A percentile compares a stretch with the other conserved stretches of the same genome.
Evolutionary conservation across 2,113 vertebrate genomes (phyloP).

Genomic region (Esox niger): DNA sequence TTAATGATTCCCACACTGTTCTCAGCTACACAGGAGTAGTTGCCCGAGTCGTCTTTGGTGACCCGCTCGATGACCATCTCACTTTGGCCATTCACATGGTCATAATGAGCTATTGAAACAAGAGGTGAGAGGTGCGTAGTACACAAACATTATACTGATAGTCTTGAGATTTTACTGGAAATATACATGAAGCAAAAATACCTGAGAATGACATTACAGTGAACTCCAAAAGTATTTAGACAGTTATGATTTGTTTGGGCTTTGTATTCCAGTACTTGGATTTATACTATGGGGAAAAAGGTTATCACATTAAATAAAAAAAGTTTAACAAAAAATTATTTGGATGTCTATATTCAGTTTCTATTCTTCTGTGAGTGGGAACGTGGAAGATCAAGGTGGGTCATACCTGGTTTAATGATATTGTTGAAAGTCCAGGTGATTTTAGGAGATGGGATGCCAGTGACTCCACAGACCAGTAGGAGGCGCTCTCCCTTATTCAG

Average conservation of each 20-base stretch:
- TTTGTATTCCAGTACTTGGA: too few species aligned
- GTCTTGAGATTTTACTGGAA: constrained; percentile 35
- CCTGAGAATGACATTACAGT: background rate
- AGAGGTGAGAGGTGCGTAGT: background rate
- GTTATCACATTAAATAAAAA: too few species aligned
- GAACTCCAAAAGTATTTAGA: too few species aligned
- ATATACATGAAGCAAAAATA: constrained; percentile 52
- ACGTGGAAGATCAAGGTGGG: background rate
- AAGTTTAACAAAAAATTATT: too few species aligned
- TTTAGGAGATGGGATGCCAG: constrained; percentile 82
- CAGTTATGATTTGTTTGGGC: too few species aligned
- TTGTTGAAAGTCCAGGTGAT: constrained; percentile 94
- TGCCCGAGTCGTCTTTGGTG: constrained; percentile 87
- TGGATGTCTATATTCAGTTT: too few species aligned
- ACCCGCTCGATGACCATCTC: constrained; percentile 87
- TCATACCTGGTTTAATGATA: constrained; percentile 86
- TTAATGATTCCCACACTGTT: constrained; percentile 86
- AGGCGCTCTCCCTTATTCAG: constrained; percentile 91
- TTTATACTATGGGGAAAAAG: too few species aligned
- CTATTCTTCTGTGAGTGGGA: background rate
- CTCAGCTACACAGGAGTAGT: constrained; percentile 89
- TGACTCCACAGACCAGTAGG: constrained; percentile 79
- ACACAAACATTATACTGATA: background rate
- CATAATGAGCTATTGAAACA: constrained; percentile 74
- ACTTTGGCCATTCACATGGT: constrained; percentile 78